phyloP scores from a whole-genome alignment of 92 coral and sea anemone species.

The Phymanthus crucifer region DNA sequence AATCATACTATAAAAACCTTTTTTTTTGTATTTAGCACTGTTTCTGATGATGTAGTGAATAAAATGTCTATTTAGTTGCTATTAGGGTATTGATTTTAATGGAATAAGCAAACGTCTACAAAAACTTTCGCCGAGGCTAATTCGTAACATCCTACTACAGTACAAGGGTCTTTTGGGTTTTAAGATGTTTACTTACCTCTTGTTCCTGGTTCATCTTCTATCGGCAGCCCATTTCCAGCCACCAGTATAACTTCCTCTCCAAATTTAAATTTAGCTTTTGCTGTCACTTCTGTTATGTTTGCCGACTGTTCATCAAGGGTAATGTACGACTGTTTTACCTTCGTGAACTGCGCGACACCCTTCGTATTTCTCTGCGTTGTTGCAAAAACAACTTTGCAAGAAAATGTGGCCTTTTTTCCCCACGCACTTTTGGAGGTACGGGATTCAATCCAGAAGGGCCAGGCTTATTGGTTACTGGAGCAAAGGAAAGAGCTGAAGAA shows the following conservation, averaged over 20 bases:
- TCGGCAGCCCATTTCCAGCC: conserved; percentile 48
- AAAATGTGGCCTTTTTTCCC: background rate
- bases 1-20: too few relatives aligned
- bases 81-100: too few relatives aligned
- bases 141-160: too few relatives aligned
- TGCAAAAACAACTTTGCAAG: background rate
- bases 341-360: background rate
- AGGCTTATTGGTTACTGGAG: background rate
- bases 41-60: too few relatives aligned
- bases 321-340: background rate
- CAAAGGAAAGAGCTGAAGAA: background rate
- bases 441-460: background rate
- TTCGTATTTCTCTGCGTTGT: background rate
- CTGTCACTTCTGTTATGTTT: conserved; percentile 28
- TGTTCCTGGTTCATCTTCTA: conserved; percentile 45
- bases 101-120: too few relatives aligned
- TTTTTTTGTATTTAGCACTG: too few relatives aligned
- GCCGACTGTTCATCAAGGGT: conserved; percentile 11
- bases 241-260: conserved; percentile 43
- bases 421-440: background rate
- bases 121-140: too few relatives aligned
- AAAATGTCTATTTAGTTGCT: too few relatives aligned
- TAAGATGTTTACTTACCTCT: too few relatives aligned
- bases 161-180: too few relatives aligned
- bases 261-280: conserved; percentile 31